Evolutionary conservation across 2,797 vertebrate species (phyloP), one percentile per base, ranked within the genome.

Genomic region (Leptodactylus fallax): DNA sequence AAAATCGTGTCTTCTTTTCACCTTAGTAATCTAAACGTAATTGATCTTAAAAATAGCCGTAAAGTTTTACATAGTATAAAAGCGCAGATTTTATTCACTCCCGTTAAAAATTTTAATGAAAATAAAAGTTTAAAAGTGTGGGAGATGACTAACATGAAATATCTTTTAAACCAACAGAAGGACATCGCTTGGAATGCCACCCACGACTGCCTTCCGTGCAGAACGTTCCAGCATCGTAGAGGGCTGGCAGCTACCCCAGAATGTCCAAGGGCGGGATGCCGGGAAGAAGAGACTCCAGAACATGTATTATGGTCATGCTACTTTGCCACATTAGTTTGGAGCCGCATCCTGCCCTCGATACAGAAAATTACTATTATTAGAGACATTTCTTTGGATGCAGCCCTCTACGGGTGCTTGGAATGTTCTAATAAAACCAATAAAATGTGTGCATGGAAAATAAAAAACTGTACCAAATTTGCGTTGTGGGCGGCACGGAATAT

Each of bases 21-120:
- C 6, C 5, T 60, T 0, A 7, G 6, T 0, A 14, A 13, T 0
- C 6, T 16, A 7, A 19, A 3, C 1, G 4, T 7, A 19, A 2
- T 19, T 5, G 58, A 19, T 0, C 6, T 60, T 5, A 60, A 60
- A 19, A 19, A n/a, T n/a, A n/a, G n/a, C n/a, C n/a, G n/a, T n/a
- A n/a, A n/a, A n/a, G n/a, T 58, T 58, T 58, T 58, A 58, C 14
- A 58, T 0, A 12, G 3, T 0, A 53, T 53, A 53, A 53, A 53
- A 53, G 10, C 9, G 9, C 1, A 6, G 2, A 53, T 12, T 12
- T 3, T 55, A 12, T 2, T 10, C 0, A 4, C 53, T 2, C 53
- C 53, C 0, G 4, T 55, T 12, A 55, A 14, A 13, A 55, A 55
- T 55, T 55, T 12, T 60, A 19, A 7, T 7, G 17, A 60, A 0